A percentile compares a stretch with the other conserved stretches of the same genome.
These are phyloP conservation scores for Corapipo altera DNA, from an alignment of 2,113 vertebrate genomes.

Conservation along the genomic window DNA sequence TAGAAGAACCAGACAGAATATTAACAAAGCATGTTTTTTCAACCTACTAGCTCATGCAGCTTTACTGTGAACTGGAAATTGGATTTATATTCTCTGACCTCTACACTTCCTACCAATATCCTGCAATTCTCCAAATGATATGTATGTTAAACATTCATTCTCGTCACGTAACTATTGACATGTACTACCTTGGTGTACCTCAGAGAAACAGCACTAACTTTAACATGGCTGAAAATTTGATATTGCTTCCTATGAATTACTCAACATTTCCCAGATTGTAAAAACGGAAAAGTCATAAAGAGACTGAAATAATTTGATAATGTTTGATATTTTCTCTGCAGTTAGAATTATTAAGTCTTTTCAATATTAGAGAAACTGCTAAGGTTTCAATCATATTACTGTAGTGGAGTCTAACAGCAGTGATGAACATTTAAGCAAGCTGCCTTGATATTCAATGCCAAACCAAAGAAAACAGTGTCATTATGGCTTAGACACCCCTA, in stretches of 20 bases:
- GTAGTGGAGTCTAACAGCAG: neutral
- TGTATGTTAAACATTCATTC: neutral
- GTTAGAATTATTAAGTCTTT: neutral
- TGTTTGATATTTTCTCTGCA: neutral
- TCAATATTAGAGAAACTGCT: neutral
- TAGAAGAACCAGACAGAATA: neutral
- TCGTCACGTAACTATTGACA: neutral
- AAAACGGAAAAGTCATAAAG: neutral
- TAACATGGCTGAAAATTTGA: neutral
- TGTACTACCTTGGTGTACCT: neutral
- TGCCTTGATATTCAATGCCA: neutral
- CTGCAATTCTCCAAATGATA: neutral
- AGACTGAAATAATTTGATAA: neutral
- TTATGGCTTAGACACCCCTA: neutral
- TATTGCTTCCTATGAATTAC: neutral
- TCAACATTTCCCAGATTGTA: neutral
- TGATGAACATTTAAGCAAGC: neutral
- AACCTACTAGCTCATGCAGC: neutral
- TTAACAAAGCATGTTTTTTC: neutral
- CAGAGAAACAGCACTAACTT: neutral
- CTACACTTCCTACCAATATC: neutral
- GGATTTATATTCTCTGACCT: neutral
- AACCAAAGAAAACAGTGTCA: neutral
- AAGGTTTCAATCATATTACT: neutral
- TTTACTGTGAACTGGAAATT: neutral